A percentile compares a stretch with the other conserved stretches of the same genome.
These are phyloP conservation scores for Aurelia aurita complex sp. Pacific DNA, from an alignment of 30 jellyfish, hydroid and myxozoan genomes.

Conservation along the genomic window DNA sequence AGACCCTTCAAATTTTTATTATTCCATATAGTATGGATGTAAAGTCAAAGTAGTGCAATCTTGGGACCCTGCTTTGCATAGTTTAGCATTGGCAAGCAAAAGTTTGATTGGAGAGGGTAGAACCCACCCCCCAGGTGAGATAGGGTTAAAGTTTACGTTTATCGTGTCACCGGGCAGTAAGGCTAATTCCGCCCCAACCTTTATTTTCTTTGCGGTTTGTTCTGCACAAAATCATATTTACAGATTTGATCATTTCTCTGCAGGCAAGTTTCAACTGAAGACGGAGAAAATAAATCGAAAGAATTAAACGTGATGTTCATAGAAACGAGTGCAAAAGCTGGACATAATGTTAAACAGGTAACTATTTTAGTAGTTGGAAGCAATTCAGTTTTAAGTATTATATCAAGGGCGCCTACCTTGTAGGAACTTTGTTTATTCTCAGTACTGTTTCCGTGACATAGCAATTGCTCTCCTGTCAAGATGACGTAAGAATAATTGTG, in stretches of 20 bases:
- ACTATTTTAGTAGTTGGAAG: not conserved
- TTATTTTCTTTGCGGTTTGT: not conserved
- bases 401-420: not conserved
- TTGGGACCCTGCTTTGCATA: too few species aligned
- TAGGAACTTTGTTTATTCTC: not conserved
- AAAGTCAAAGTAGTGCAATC: too few species aligned
- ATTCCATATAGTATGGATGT: too few species aligned
- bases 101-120: too few species aligned
- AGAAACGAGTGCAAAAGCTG: constrained; percentile 99
- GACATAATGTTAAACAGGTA: constrained; percentile 98
- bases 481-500: too few species aligned
- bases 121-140: too few species aligned
- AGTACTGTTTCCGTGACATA: not conserved
- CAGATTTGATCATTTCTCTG: not conserved
- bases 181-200: too few species aligned
- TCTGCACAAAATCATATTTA: not conserved
- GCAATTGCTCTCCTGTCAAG: not conserved
- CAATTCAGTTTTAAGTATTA: not conserved
- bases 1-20: too few species aligned
- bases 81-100: too few species aligned
- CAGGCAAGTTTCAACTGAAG: constrained; percentile 98
- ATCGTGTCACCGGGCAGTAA: too few species aligned
- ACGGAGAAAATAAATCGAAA: constrained; percentile 91
- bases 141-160: too few species aligned
- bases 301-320: constrained; percentile 96